Conservation (phyloP, 2,113 vertebrate genomes). For the Halichoeres trimaculatus region DNA sequence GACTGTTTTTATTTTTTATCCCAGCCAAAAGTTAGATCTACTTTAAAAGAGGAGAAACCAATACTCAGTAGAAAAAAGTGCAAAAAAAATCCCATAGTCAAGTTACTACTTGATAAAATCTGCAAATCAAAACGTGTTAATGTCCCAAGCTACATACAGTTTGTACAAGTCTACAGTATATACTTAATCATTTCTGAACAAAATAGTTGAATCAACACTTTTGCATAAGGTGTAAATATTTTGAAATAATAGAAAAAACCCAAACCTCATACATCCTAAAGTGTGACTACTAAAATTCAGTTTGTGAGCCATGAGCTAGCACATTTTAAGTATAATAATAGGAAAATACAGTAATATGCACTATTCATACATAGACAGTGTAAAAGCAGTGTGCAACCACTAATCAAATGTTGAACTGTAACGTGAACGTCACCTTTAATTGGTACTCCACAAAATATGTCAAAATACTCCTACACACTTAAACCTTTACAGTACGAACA, state of each 20-base stretch:
- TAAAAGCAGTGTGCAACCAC: constrained; percentile 1
- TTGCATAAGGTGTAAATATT: background rate
- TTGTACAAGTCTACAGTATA: background rate
- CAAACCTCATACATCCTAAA: background rate
- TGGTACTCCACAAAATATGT: constrained; percentile 35
- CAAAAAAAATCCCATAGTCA: background rate
- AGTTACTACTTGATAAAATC: background rate
- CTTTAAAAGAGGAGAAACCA: no score
- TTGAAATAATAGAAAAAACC: background rate
- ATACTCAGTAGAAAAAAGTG: no score
- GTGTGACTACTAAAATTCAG: background rate
- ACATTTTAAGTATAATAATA: background rate
- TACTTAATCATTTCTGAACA: background rate
- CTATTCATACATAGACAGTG: constrained; percentile 10
- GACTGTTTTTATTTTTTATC: background rate
- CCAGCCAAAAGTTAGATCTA: no score
- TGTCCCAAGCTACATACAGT: background rate
- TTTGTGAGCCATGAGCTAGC: background rate
- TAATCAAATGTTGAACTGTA: constrained; percentile 28
- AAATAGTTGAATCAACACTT: background rate
- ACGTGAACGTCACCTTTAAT: constrained; percentile 41
- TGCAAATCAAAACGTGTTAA: background rate
- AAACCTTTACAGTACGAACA: constrained; percentile 23
- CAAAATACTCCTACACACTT: constrained; percentile 43
- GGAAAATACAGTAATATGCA: constrained; percentile 1